Conservation (phyloP, 2,888 invertebrate genomes). For the Brachypterus glaber region DNA sequence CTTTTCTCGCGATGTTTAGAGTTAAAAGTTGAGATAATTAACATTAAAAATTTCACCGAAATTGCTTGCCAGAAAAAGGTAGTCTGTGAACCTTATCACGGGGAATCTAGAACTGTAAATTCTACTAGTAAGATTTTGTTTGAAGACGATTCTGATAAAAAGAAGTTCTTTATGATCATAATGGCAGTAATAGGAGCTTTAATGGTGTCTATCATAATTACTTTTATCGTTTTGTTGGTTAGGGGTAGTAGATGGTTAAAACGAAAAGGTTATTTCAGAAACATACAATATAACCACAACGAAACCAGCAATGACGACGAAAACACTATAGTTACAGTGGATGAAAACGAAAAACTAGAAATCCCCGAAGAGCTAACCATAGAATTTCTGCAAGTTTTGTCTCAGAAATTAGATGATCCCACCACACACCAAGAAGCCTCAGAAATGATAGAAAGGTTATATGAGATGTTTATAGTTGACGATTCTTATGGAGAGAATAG, state of each 20-base stretch:
- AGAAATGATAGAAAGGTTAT: constrained; percentile 67
- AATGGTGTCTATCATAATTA: constrained; percentile 44
- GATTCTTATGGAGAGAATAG: constrained; percentile 51
- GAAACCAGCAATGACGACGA: constrained; percentile 47
- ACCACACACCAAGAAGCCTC: constrained; percentile 63
- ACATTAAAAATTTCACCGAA: constrained; percentile 52
- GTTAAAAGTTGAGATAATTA: constrained; percentile 52
- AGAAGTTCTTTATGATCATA: constrained; percentile 31
- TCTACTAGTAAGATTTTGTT: constrained; percentile 32
- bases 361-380: constrained; percentile 66
- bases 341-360: constrained; percentile 42
- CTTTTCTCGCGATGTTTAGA: constrained; percentile 56
- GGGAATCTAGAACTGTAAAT: constrained; percentile 35
- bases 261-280: constrained; percentile 47
- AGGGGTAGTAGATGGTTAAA: constrained; percentile 50
- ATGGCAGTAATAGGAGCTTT: constrained; percentile 43
- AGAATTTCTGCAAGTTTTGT: constrained; percentile 58
- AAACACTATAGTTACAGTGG: constrained; percentile 33
- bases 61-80: constrained; percentile 49
- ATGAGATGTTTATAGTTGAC: constrained; percentile 63
- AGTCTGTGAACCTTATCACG: constrained; percentile 50
- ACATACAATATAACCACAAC: constrained; percentile 45
- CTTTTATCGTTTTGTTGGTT: constrained; percentile 46
- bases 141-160: constrained; percentile 20
- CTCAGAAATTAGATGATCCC: constrained; percentile 61